These are phyloP conservation scores for Onthophagus taurus DNA, from an alignment of 1,140 invertebrate genomes.

Conservation along the genomic window DNA sequence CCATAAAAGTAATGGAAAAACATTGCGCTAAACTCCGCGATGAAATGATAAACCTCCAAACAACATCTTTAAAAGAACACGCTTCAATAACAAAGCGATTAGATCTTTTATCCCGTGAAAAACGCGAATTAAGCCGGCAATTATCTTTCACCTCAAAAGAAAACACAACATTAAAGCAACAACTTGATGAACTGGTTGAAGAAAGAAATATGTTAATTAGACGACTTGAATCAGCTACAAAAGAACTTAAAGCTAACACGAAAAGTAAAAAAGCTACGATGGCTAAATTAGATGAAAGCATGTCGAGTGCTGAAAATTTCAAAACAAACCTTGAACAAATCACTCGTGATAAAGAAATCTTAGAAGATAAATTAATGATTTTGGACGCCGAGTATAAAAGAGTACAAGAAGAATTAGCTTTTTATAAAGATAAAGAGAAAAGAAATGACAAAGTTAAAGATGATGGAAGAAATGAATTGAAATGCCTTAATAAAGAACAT, in stretches of 20 bases:
- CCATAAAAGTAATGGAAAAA: constrained; percentile 10
- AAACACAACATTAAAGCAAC: constrained; percentile 23
- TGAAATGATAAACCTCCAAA: constrained; percentile 19
- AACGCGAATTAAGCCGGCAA: constrained; percentile 22
- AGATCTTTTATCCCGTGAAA: constrained; percentile 21
- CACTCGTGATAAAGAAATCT: constrained; percentile 23
- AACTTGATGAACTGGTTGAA: constrained; percentile 25
- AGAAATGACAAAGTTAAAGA: constrained; percentile 14
- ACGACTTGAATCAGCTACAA: constrained; percentile 22
- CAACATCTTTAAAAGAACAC: constrained; percentile 25
- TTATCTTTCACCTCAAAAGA: constrained; percentile 21
- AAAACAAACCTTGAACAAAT: constrained; percentile 20
- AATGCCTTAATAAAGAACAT: background rate
- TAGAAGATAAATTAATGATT: constrained; percentile 25
- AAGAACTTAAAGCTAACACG: constrained; percentile 23
- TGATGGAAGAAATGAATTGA: constrained; percentile 3
- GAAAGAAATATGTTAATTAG: constrained; percentile 18
- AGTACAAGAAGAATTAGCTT: constrained; percentile 21
- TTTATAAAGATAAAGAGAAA: constrained; percentile 17
- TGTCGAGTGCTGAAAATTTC: constrained; percentile 18
- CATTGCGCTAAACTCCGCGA: constrained; percentile 16
- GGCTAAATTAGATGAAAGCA: constrained; percentile 24
- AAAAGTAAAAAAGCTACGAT: constrained; percentile 25
- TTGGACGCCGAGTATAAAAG: constrained; percentile 24
- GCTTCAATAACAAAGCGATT: constrained; percentile 21